Base-by-base conservation (phyloP, 2,888 invertebrate species). In the Zeuzera pyrina region DNA sequence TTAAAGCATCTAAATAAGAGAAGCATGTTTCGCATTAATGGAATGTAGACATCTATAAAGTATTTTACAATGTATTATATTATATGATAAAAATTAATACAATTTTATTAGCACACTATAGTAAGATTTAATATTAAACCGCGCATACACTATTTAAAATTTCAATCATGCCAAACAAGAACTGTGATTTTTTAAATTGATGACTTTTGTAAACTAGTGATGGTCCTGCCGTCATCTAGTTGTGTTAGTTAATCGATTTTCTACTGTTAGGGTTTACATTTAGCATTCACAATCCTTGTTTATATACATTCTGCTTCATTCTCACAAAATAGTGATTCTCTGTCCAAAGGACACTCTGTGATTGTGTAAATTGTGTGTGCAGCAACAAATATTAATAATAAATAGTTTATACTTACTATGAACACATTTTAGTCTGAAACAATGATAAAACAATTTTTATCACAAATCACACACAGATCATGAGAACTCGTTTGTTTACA, bases 81-180 rank as follows among this genome's bases (percentile, higher is more conserved):
- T 64, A 61, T 59, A 63, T 67, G 65, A 62, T 72, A 70, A 66
- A 35, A 74, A 76, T 77, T 81, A 77, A 71, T 78, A 78, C 66
- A 66, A 74, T 65, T 76, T 74, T 65, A 81, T 81, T 83, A 83
- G 81, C 78, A 83, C 83, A 71, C 81, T 83, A 81, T 55, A 68
- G 58, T 74, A 76, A 73, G 47, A 69, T 74, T 77, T 79, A 78
- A 71, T 74, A 67, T 57, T 73, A 68, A 71, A 73, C n/a, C n/a
- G n/a, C n/a, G 64, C 62, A 49, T 70, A 59, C 61, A 52, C 36
- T 39, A 53, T 46, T 12, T n/a, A 26, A 12, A 35, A 13, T 14
- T 35, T 52, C 69, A 57, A 52, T 52, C 28, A 15, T 13, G 8
- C 71, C 55, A 42, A 35, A 53, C 69, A 65, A 65, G 61, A 66